Evolutionary conservation across 2,888 invertebrate species (phyloP).

Genomic region (Cerastis rubricosa): DNA sequence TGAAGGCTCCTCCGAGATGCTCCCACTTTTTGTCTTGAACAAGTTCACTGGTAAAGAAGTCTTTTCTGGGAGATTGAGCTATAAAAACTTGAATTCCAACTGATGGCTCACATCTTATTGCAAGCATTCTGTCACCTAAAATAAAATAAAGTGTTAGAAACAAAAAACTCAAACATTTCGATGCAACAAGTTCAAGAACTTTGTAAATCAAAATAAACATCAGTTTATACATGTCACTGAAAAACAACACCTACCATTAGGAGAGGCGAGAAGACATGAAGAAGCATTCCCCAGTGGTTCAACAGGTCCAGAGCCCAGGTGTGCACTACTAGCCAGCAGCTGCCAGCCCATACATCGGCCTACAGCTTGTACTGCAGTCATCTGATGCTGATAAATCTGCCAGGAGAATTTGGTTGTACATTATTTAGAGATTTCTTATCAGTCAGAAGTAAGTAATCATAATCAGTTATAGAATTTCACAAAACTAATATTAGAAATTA

Average conservation of each 20-base stretch:
- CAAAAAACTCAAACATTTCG: slow-evolving; percentile 1
- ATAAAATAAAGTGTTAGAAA: slow-evolving; percentile 49
- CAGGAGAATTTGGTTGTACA: slow-evolving; percentile 15
- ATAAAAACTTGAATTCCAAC: slow-evolving; percentile 97
- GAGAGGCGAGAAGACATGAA: slow-evolving; percentile 97
- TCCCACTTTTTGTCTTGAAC: slow-evolving; percentile 98
- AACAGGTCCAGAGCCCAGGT: slow-evolving; percentile 97
- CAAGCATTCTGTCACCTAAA: slow-evolving; percentile 94
- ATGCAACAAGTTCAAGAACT: slow-evolving; percentile 7
- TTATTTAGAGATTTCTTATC: slow-evolving; percentile 1
- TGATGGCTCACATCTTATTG: slow-evolving; percentile 97
- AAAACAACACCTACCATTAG: slow-evolving; percentile 91
- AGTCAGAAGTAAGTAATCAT: slow-evolving; percentile 27
- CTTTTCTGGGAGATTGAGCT: slow-evolving; percentile 96
- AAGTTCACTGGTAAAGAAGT: slow-evolving; percentile 96
- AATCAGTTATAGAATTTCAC: slow-evolving; percentile 14
- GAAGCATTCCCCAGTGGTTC: slow-evolving; percentile 98
- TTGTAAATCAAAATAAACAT: slow-evolving; percentile 12
- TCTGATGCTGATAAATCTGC: slow-evolving; percentile 98
- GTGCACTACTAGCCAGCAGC: slow-evolving; percentile 96
- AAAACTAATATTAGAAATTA: slow-evolving; percentile 22
- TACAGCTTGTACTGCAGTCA: slow-evolving; percentile 96
- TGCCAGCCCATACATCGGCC: slow-evolving; percentile 99
- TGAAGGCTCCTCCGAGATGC: slow-evolving; percentile 97
- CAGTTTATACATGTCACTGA: neutral